Conservation (phyloP, 2,888 invertebrate species). For the Adineta ricciae region DNA sequence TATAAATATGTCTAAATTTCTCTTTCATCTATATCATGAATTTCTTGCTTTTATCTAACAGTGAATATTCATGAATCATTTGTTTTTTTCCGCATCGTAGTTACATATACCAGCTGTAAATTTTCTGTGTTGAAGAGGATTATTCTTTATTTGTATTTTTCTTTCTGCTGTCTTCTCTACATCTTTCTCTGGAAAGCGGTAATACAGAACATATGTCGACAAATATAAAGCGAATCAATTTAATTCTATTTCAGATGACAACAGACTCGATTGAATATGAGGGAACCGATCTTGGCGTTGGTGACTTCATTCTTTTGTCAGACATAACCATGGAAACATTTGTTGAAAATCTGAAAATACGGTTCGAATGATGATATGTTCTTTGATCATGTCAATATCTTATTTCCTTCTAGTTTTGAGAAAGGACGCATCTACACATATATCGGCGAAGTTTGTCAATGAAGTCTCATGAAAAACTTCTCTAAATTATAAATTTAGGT, state of each 20-base stretch:
- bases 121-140: neutral
- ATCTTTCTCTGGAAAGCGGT: neutral
- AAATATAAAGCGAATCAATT: no score
- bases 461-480: constrained; percentile 54
- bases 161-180: neutral
- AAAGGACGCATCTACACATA: constrained; percentile 78
- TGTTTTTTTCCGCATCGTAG: neutral
- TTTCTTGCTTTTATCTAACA: neutral
- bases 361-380: constrained; percentile 56
- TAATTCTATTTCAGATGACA: neutral
- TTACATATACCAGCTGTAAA: neutral
- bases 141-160: neutral
- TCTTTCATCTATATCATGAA: neutral
- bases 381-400: neutral
- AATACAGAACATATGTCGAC: neutral
- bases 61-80: neutral
- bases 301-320: constrained; percentile 89
- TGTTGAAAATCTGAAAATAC: constrained; percentile 76
- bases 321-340: constrained; percentile 78
- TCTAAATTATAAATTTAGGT: constrained; percentile 36
- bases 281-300: constrained; percentile 59
- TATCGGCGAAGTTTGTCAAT: constrained; percentile 66
- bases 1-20: neutral
- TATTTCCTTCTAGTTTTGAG: constrained; percentile 38
- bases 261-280: neutral